Percentiles rank a stretch among this genome's conserved stretches.
phyloP scores from a whole-genome alignment of 2,113 vertebrate species.

The Syrmaticus mikado region DNA sequence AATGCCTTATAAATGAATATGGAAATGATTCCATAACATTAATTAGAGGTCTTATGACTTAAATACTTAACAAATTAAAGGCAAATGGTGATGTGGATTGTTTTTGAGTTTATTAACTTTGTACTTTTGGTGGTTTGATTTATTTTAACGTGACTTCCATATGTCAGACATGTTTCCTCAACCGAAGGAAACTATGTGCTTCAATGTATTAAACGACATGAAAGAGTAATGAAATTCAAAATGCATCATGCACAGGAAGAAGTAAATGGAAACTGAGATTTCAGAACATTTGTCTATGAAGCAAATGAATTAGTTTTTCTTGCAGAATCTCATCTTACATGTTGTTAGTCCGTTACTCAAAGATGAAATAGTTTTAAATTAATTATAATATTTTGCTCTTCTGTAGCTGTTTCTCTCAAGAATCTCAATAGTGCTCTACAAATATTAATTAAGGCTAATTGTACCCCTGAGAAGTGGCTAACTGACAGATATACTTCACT shows the following conservation, averaged over 20 bases:
- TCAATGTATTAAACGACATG: not conserved
- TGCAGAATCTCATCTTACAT: not conserved
- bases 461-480: slow-evolving; percentile 56
- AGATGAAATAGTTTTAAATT: slow-evolving; percentile 23
- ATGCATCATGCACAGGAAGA: not conserved
- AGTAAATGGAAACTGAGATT: not conserved
- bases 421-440: slow-evolving; percentile 36
- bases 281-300: not conserved
- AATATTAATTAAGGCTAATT: slow-evolving; percentile 57
- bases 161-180: not conserved
- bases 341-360: slow-evolving; percentile 26
- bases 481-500: slow-evolving; percentile 11
- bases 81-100: not conserved
- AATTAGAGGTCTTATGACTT: slow-evolving; percentile 23
- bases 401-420: slow-evolving; percentile 43
- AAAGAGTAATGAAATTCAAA: not conserved
- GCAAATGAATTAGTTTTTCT: not conserved
- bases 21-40: not conserved
- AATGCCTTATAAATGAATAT: slow-evolving; percentile 24
- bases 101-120: not conserved
- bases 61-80: not conserved
- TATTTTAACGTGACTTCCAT: not conserved
- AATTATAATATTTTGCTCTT: slow-evolving; percentile 49
- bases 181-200: not conserved
- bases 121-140: not conserved